Conservation (phyloP, 1,140 invertebrate genomes). For the Drosophila murphyi region DNA sequence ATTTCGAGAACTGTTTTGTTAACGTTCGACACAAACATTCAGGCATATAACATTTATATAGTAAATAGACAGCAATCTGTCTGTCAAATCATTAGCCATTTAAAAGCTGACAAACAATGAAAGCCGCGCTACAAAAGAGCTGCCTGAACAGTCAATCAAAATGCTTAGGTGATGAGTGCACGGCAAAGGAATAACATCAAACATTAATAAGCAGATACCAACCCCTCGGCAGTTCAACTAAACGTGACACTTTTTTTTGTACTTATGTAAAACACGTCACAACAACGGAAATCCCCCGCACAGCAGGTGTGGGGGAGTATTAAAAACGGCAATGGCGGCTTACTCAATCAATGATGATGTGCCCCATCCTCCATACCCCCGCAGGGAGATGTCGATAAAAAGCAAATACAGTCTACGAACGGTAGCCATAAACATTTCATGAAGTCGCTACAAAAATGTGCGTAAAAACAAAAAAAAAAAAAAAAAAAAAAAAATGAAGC, state of each 20-base stretch:
- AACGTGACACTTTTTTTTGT: constrained; percentile 36
- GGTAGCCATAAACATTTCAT: constrained; percentile 48
- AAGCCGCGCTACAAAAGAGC: background rate
- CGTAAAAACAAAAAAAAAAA: constrained; percentile 23
- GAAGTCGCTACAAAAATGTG: constrained; percentile 33
- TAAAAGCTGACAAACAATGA: constrained; percentile 21
- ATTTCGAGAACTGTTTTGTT: background rate
- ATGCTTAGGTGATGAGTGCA: constrained; percentile 8
- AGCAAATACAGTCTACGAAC: constrained; percentile 27
- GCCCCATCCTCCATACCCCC: background rate
- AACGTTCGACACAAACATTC: background rate
- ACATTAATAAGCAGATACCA: constrained; percentile 38
- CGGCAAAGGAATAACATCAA: constrained; percentile 40
- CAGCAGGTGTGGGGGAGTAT: background rate
- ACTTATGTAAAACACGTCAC: constrained; percentile 41
- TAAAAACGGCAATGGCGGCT: constrained; percentile 5
- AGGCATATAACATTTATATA: constrained; percentile 1
- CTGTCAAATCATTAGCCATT: constrained; percentile 18
- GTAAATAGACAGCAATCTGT: background rate
- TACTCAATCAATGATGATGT: constrained; percentile 38
- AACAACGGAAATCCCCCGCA: constrained; percentile 3
- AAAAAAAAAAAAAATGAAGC: too few species aligned
- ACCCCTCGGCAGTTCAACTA: background rate
- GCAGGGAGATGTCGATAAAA: constrained; percentile 24
- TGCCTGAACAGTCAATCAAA: constrained; percentile 37